Percentiles rank a stretch among this genome's conserved stretches.
These are phyloP conservation scores for Gila robusta DNA, from an alignment of 2,797 vertebrate species.

Conservation along the genomic window DNA sequence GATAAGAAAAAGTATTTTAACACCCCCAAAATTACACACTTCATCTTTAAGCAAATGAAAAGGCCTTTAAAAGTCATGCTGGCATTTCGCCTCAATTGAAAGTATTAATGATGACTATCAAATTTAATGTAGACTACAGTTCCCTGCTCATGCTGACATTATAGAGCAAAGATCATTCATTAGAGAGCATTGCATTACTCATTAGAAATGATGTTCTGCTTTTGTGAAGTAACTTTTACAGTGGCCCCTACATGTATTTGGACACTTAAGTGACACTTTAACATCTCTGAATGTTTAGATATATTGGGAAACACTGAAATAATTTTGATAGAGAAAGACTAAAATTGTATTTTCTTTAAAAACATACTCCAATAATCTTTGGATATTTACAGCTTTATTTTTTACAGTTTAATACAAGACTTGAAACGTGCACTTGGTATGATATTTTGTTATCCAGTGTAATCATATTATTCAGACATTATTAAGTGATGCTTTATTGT, in stretches of 20 bases:
- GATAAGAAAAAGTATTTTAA: conserved; percentile 5
- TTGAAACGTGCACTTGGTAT: neutral
- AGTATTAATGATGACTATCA: conserved; percentile 12
- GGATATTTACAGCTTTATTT: neutral
- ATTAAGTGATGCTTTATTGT: neutral
- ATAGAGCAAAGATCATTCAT: conserved; percentile 9
- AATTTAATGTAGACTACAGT: conserved; percentile 13
- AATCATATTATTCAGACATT: neutral
- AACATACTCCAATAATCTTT: neutral
- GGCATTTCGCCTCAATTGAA: neutral
- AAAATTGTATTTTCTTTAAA: neutral
- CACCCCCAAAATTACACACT: conserved; percentile 9
- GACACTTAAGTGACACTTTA: neutral
- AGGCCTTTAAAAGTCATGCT: conserved; percentile 30
- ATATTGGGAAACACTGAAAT: neutral
- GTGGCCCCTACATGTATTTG: neutral
- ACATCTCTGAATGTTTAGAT: neutral
- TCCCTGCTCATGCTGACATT: conserved; percentile 12
- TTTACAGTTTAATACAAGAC: neutral
- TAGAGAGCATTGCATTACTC: neutral
- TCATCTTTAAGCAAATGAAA: conserved; percentile 12
- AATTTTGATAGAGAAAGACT: neutral
- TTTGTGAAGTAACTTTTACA: neutral
- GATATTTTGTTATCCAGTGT: neutral
- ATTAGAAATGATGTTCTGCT: conserved; percentile 3